Conservation (phyloP, 1,140 invertebrate species). For the Magallana gigas region DNA sequence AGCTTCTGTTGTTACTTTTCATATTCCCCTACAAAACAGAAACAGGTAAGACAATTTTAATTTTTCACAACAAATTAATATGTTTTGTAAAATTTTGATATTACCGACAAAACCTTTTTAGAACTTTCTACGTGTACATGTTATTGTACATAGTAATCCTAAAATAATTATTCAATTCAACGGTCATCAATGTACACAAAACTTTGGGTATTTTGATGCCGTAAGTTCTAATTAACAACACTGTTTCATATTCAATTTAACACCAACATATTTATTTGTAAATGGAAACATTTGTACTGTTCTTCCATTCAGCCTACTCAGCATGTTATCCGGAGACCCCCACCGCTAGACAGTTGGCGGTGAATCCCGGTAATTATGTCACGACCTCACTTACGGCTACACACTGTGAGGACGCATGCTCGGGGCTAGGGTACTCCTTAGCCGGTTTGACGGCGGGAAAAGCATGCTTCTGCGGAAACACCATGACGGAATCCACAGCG, state of each 20-base stretch:
- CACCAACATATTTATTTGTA: no score
- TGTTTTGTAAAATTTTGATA: no score
- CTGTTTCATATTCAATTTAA: no score
- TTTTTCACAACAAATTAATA: no score
- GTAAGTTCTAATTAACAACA: no score
- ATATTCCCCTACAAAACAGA: neutral
- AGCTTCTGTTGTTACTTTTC: neutral
- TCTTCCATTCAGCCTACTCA: conserved; percentile 14
- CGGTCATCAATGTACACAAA: no score
- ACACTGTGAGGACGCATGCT: conserved; percentile 36
- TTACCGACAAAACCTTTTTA: no score
- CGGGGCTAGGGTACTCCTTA: conserved; percentile 34
- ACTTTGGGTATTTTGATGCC: no score
- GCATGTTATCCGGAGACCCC: conserved; percentile 58
- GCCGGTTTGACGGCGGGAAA: conserved; percentile 55
- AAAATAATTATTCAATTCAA: no score
- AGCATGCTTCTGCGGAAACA: conserved; percentile 59
- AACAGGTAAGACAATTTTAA: neutral
- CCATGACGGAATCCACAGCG: conserved; percentile 22
- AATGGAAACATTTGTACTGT: no score
- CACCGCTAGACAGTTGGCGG: conserved; percentile 41
- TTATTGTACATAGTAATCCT: no score
- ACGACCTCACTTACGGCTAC: conserved; percentile 27
- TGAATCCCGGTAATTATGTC: conserved; percentile 61
- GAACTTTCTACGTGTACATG: no score